phyloP scores from a whole-genome alignment of 2,113 vertebrate genomes.

The Callorhinus ursinus region DNA sequence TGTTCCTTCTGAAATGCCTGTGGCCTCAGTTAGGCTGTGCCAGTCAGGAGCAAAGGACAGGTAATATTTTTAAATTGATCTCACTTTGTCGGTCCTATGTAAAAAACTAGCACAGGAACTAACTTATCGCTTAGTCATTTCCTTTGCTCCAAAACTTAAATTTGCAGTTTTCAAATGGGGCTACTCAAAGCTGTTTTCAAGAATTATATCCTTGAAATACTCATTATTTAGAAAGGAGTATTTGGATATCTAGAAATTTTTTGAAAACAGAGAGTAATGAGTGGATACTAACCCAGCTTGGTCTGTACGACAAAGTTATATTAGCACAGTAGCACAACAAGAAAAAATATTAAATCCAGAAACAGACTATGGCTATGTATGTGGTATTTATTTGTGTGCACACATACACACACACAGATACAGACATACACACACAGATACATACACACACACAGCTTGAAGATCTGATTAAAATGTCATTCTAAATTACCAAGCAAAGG shows the following conservation, averaged over 20 bases:
- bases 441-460: neutral
- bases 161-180: neutral
- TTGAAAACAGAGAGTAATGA: neutral
- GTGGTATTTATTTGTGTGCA: neutral
- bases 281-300: neutral
- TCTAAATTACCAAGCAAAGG: neutral
- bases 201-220: neutral
- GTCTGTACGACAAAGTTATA: neutral
- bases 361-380: neutral
- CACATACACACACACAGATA: neutral
- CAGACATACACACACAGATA: neutral
- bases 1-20: neutral
- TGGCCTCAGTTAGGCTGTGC: neutral
- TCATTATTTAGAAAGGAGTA: conserved; percentile 46
- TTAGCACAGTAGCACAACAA: neutral
- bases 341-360: conserved; percentile 16
- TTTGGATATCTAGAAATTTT: conserved; percentile 1
- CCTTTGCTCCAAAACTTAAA: conserved; percentile 54
- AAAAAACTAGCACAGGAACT: conserved; percentile 59
- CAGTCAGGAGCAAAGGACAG: conserved; percentile 4
- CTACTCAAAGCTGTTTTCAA: conserved; percentile 23
- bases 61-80: neutral
- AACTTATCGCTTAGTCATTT: conserved; percentile 63
- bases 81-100: neutral
- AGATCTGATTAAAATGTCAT: neutral